phyloP scores from a whole-genome alignment of 2,888 invertebrate species.

The Oligia latruncula region DNA sequence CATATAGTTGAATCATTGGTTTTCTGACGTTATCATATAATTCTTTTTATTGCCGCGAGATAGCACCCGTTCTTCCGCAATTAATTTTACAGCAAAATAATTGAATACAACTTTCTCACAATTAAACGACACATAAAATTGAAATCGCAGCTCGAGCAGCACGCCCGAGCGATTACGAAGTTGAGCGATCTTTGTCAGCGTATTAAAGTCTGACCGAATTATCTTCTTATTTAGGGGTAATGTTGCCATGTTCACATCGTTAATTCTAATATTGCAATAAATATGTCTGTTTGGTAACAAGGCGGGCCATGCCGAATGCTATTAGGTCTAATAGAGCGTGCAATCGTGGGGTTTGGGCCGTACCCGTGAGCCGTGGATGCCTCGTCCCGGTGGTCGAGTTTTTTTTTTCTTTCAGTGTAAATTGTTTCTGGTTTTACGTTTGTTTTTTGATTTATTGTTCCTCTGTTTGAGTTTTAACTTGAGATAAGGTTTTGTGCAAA shows the following conservation, averaged over 20 bases:
- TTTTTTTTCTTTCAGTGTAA: conserved; percentile 68
- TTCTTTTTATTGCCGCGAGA: conserved; percentile 21
- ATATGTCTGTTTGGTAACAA: conserved; percentile 88
- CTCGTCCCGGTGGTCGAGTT: conserved; percentile 70
- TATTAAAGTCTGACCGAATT: conserved; percentile 90
- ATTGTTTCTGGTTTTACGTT: conserved; percentile 68
- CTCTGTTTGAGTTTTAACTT: conserved; percentile 58
- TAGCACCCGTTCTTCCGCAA: conserved; percentile 61
- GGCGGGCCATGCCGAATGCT: conserved; percentile 84
- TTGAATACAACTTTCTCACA: conserved; percentile 81
- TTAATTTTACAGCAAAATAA: conserved; percentile 79
- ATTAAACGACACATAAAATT: conserved; percentile 85
- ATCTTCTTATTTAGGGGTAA: conserved; percentile 75
- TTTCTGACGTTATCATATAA: conserved; percentile 13
- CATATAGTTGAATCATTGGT: background rate
- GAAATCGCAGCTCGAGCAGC: conserved; percentile 80
- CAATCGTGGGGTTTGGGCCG: conserved; percentile 73
- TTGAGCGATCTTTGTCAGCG: conserved; percentile 86
- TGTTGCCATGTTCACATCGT: conserved; percentile 86
- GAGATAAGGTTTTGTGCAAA: conserved; percentile 56
- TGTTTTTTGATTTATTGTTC: conserved; percentile 70
- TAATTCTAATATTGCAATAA: conserved; percentile 88
- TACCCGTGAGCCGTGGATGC: conserved; percentile 43
- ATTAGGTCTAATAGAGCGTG: conserved; percentile 84
- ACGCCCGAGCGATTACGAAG: conserved; percentile 85